A percentile compares a stretch with the other conserved stretches of the same genome.
Conservation (phyloP, 2,113 vertebrate species). For the Neodontobutis hainanensis region DNA sequence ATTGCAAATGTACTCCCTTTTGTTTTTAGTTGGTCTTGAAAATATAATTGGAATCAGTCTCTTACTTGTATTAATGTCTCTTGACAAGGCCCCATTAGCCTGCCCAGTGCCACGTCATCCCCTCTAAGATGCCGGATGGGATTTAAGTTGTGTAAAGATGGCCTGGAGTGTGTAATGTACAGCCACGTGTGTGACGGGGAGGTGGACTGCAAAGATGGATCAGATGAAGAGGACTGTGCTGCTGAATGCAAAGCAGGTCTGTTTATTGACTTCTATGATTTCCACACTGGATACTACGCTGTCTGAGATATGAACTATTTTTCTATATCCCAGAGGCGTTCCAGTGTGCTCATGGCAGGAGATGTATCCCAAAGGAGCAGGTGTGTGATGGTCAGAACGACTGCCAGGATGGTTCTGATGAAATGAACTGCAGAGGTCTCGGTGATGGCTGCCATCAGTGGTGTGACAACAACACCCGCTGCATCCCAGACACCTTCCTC, state of each 20-base stretch:
- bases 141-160: constrained; percentile 72
- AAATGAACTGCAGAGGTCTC: constrained; percentile 74
- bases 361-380: constrained; percentile 77
- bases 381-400: constrained; percentile 82
- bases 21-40: neutral
- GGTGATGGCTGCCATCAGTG: constrained; percentile 76
- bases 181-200: constrained; percentile 83
- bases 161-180: constrained; percentile 76
- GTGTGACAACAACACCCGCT: constrained; percentile 81
- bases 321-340: constrained; percentile 52
- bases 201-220: constrained; percentile 84
- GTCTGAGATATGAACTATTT: neutral
- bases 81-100: constrained; percentile 24
- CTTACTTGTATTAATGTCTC: neutral
- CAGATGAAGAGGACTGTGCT: constrained; percentile 70
- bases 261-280: neutral
- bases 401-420: constrained; percentile 86
- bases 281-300: neutral
- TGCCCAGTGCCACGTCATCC: neutral
- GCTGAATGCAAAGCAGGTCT: constrained; percentile 52
- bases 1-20: neutral
- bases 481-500: constrained; percentile 82
- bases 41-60: neutral
- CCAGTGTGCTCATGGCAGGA: constrained; percentile 71
- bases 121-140: constrained; percentile 63